Percentiles rank a stretch among this genome's conserved stretches.
These are phyloP conservation scores for Lerista edwardsae DNA, from an alignment of 2,797 vertebrate genomes.

Conservation along the genomic window DNA sequence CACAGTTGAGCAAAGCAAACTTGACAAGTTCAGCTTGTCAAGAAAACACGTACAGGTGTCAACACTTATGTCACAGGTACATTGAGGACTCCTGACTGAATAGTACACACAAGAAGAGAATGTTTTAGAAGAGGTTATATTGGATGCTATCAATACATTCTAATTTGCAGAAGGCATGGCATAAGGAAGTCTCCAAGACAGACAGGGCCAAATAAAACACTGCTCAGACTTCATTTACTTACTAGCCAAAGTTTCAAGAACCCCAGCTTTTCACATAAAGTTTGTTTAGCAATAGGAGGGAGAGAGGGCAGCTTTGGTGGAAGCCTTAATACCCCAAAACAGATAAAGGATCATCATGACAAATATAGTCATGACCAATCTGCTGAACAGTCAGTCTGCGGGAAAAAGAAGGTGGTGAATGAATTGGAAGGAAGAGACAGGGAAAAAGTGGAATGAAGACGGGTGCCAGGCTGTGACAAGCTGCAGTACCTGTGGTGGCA, in stretches of 20 bases:
- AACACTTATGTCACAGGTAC: background rate
- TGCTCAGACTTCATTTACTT: background rate
- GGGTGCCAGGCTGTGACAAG: too few species aligned
- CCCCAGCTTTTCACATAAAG: background rate
- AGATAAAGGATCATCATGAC: background rate
- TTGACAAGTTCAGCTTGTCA: background rate
- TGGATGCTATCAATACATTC: background rate
- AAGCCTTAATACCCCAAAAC: background rate
- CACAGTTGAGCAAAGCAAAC: background rate
- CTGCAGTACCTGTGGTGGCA: too few species aligned
- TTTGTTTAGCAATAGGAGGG: background rate
- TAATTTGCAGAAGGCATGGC: background rate
- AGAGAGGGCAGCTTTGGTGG: background rate
- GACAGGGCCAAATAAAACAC: background rate
- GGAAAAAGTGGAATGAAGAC: background rate
- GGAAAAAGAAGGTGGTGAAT: background rate
- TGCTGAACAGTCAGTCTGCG: background rate
- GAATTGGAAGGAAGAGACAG: background rate
- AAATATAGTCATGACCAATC: background rate
- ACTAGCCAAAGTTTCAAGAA: slow-evolving; percentile 7
- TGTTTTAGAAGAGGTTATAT: background rate
- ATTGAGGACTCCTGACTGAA: background rate
- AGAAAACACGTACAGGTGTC: background rate
- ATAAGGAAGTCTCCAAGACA: background rate
- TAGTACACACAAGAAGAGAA: background rate